phyloP scores from a whole-genome alignment of 2,888 invertebrate species.

The Acleris cristana region DNA sequence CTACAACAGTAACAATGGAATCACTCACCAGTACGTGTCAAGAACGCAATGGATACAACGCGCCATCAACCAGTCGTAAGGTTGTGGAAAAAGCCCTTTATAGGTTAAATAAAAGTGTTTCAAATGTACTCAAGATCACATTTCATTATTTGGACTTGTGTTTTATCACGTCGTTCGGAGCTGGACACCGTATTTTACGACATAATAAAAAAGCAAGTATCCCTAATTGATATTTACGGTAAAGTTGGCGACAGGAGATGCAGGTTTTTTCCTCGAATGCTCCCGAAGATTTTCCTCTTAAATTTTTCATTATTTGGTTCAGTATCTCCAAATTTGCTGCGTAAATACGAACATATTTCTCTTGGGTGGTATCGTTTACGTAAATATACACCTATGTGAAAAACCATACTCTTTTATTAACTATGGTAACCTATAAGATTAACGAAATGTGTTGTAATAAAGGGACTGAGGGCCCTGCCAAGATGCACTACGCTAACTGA shows the following conservation, averaged over 20 bases:
- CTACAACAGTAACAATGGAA: no score
- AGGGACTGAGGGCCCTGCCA: no score
- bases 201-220: slow-evolving; percentile 50
- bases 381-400: no score
- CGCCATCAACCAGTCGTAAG: background rate
- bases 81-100: slow-evolving; percentile 1
- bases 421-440: no score
- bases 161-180: slow-evolving; percentile 51
- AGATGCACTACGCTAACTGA: no score
- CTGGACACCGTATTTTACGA: slow-evolving; percentile 51
- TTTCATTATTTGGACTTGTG: slow-evolving; percentile 47
- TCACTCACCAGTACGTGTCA: background rate
- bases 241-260: slow-evolving; percentile 35
- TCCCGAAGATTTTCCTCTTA: slow-evolving; percentile 13
- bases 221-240: slow-evolving; percentile 56
- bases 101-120: slow-evolving; percentile 8
- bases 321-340: background rate
- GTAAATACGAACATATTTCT: no score
- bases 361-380: no score
- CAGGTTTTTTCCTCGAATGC: slow-evolving; percentile 38
- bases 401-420: no score
- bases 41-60: background rate
- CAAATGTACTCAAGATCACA: slow-evolving; percentile 39
- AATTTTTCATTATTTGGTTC: slow-evolving; percentile 6
- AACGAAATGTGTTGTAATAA: no score